Base-by-base conservation (phyloP, 2,888 invertebrate genomes). In the Eupsilia transversa region DNA sequence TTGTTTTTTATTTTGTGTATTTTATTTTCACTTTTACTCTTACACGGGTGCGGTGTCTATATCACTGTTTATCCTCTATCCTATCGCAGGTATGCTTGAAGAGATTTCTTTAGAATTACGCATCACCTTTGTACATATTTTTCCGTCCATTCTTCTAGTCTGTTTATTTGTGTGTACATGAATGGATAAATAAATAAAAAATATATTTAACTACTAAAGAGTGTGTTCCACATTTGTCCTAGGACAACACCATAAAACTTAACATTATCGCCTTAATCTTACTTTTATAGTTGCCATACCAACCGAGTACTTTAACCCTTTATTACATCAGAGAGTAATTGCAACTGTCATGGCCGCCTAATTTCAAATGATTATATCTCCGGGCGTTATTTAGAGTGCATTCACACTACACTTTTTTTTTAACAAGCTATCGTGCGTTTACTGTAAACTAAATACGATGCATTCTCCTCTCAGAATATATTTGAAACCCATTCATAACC, bases 331-430 rank as follows among this genome's bases (percentile, higher is more conserved):
- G 27, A 79, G 27, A 71, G 23, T 71, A 74, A 83, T 79, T 68
- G 67, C 66, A 60, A 27, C 63, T 74, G 69, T 64, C 80, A 68
- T 70, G 73, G 83, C 74, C 23, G 74, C 74, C 84, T 83, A 81
- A 83, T 79, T 80, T 83, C 80, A 83, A 67, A 68, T 74, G 70
- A 83, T 81, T 83, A 83, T 81, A 79, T 83, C 80, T 73, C 67
- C 41, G 14, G 46, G 67, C 67, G 30, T 60, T 57, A 41, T 23
- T 59, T 43, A 60, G 38, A 35, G 43, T 57, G 14, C 9, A 4
- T 79, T 14, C 67, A 56, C 9, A 76, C 27, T 10, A 27, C 2
- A 3, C 30, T n/a, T 33, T 56, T 74, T 52, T 60, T 65, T 64
- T 17, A 12, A 30, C 1, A 35, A 60, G 23, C 10, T 27, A 27